phyloP scores from a whole-genome alignment of 2,888 invertebrate genomes.

The Molanna angustata region DNA sequence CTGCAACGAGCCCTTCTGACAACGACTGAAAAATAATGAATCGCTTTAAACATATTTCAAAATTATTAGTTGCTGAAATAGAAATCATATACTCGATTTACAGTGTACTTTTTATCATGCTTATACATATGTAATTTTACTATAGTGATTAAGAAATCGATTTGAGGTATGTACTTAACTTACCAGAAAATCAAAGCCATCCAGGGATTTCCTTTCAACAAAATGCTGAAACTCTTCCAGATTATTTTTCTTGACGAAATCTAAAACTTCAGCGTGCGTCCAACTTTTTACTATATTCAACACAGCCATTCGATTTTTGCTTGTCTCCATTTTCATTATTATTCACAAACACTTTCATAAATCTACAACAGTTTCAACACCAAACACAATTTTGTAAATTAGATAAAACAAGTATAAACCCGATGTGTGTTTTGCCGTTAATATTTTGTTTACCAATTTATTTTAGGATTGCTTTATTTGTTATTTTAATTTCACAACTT shows the following conservation, averaged over 20 bases:
- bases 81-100: neutral
- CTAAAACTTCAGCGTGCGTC: constrained; percentile 36
- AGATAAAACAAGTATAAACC: too few relatives aligned
- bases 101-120: neutral
- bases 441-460: too few relatives aligned
- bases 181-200: constrained; percentile 45
- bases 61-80: neutral
- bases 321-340: neutral
- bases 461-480: too few relatives aligned
- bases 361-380: too few relatives aligned
- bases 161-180: constrained; percentile 33
- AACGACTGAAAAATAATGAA: constrained; percentile 41
- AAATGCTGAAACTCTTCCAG: constrained; percentile 43
- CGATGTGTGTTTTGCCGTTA: too few relatives aligned
- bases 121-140: neutral
- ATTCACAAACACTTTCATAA: neutral
- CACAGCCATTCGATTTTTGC: constrained; percentile 1
- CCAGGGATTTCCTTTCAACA: constrained; percentile 40
- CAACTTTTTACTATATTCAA: constrained; percentile 36
- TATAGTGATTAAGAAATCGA: neutral
- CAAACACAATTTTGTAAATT: too few relatives aligned
- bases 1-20: constrained; percentile 46
- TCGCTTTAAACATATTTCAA: neutral
- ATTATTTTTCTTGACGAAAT: constrained; percentile 39
- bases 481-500: too few relatives aligned